Evolutionary conservation across 2,888 invertebrate species (phyloP), one percentile per base, ranked within the genome.

Genomic region (Brachyptera putata): DNA sequence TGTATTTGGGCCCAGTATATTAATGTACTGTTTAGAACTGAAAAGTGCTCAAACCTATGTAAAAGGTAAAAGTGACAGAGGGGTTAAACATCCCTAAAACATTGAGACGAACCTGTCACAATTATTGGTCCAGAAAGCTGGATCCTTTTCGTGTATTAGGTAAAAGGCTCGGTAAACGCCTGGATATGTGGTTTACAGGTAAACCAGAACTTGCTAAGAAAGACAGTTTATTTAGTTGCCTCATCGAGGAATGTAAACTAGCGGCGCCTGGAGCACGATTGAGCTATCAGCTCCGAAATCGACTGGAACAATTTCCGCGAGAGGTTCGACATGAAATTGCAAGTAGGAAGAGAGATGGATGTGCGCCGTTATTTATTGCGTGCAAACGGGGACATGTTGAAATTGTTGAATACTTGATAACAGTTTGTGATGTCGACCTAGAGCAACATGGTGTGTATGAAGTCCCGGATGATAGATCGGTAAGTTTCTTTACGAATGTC

Each of bases 381-480:
- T 84, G 85, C 71, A 84, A 86, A 75, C 83, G 86, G 69, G 92
- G 92, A 56, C 88, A 89, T 74, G 83, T 85, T 14, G 88, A 90
- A 75, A 85, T 93, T 64, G 92, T 88, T 9, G 89, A 92, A 73
- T 95, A 91, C 77, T 80, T 95, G 37, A 83, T 94, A 65, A 84
- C 83, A 60, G 83, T 85, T 60, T 95, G 95, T 75, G 81, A 81
- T 69, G 93, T 93, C 1, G 86, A 90, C 70, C 81, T 93, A 16
- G 95, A 95, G 76, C 91, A 91, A 75, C 81, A 85, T 68, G 94
- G 95, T 37, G 78, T 86, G 63, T 93, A 87, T 74, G 90, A 92
- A 78, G 89, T 90, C 49, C 84, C 87, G 9, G 90, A 91, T 73
- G 94, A 93, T 72, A 83, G 82, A 69, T 83, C 86, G 30, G 82